A percentile compares a stretch with the other conserved stretches of the same genome.
Evolutionary conservation across 2,797 vertebrate species (phyloP).

Genomic region (Semaprochilodus insignis): DNA sequence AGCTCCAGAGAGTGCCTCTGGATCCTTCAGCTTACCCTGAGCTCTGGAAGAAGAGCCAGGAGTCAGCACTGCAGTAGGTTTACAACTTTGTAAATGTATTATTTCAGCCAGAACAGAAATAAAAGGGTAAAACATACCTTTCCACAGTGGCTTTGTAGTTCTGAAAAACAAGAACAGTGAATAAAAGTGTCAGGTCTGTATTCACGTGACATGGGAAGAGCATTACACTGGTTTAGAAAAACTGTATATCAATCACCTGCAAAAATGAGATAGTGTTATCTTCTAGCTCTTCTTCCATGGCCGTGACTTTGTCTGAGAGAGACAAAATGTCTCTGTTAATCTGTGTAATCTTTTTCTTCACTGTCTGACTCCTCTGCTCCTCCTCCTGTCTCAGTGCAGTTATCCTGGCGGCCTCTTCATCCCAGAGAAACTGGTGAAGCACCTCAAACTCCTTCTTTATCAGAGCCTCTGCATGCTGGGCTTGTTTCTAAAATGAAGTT

Average conservation of each 20-base stretch:
- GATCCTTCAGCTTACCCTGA: conserved; percentile 1
- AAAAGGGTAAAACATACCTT: conserved; percentile 13
- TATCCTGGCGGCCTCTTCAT: conserved; percentile 37
- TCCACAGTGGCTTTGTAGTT: conserved; percentile 31
- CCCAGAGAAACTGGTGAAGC: conserved; percentile 46
- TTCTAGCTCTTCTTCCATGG: conserved; percentile 19
- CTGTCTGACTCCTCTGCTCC: conserved; percentile 32
- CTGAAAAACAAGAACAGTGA: conserved; percentile 19
- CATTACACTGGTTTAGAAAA: background rate
- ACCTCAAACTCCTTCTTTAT: conserved; percentile 46
- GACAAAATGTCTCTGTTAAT: conserved; percentile 28
- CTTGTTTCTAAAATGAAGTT: conserved; percentile 29
- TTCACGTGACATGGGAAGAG: background rate
- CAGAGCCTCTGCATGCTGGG: conserved; percentile 27
- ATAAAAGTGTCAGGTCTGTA: background rate
- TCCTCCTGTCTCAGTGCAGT: conserved; percentile 50
- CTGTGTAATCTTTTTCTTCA: conserved; percentile 3
- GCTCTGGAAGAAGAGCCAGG: conserved; percentile 29
- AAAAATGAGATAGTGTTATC: conserved; percentile 37
- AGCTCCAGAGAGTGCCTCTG: conserved; percentile 17
- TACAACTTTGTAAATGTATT: too few relatives aligned
- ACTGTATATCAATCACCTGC: conserved; percentile 29
- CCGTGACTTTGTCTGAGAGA: conserved; percentile 24
- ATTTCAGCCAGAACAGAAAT: background rate
- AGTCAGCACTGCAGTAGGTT: conserved; percentile 6